Evolutionary conservation across 2,113 vertebrate species (phyloP).

Genomic region (Syrmaticus mikado): DNA sequence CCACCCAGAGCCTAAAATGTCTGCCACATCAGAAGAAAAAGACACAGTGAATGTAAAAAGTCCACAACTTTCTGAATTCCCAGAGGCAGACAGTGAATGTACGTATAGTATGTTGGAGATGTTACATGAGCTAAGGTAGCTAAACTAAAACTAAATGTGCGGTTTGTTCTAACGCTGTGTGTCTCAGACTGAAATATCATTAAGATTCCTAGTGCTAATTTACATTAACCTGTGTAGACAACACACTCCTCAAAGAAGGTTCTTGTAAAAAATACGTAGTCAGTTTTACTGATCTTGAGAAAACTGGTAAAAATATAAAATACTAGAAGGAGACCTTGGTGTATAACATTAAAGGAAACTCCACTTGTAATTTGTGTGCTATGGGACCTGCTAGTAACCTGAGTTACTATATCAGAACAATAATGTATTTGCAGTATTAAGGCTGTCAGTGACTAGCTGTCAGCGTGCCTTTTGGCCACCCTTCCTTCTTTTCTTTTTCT

Average conservation of each 20-base stretch:
- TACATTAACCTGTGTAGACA: not conserved
- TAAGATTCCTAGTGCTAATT: not conserved
- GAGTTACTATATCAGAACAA: not conserved
- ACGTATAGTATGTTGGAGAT: conserved; percentile 32
- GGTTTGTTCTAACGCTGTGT: not conserved
- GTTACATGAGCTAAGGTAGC: not conserved
- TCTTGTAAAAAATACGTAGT: not conserved
- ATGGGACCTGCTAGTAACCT: not conserved
- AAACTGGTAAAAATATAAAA: not conserved
- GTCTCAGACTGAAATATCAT: not conserved
- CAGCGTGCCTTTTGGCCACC: not conserved
- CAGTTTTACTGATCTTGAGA: not conserved
- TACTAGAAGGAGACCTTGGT: not conserved
- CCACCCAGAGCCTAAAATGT: not conserved
- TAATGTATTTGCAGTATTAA: not conserved
- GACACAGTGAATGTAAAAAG: not conserved
- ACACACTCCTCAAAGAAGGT: not conserved
- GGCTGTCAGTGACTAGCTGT: not conserved
- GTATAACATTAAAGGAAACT: too few species aligned
- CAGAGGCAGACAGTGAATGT: conserved; percentile 20
- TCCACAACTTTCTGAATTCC: not conserved
- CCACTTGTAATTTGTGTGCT: not conserved
- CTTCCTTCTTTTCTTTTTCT: not conserved
- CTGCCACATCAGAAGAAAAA: conserved; percentile 42
- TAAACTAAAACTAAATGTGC: not conserved